phyloP scores from a whole-genome alignment of 2,797 vertebrate species.

The Morelia viridis region DNA sequence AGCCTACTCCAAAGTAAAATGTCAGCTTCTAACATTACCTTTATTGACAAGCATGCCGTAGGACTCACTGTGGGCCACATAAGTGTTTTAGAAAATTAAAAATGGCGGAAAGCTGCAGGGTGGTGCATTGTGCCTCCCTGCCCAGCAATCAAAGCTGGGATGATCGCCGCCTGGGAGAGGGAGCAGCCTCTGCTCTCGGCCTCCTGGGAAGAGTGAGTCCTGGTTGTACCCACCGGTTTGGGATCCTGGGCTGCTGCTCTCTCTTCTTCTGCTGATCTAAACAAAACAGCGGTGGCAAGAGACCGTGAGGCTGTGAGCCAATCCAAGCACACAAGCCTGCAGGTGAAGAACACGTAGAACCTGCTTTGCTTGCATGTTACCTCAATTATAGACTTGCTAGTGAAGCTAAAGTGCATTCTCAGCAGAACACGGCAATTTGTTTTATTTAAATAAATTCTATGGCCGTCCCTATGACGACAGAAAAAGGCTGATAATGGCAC shows the following conservation, averaged over 20 bases:
- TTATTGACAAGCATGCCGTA: neutral
- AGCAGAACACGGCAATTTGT: neutral
- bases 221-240: neutral
- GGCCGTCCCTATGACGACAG: neutral
- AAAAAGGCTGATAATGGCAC: neutral
- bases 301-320: neutral
- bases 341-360: neutral
- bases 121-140: neutral
- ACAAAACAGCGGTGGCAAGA: neutral
- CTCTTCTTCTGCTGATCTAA: neutral
- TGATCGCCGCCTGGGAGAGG: neutral
- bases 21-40: neutral
- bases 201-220: neutral
- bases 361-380: neutral
- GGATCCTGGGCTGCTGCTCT: neutral
- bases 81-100: neutral
- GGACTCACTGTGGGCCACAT: neutral
- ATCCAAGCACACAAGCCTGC: neutral
- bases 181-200: neutral
- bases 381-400: neutral
- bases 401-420: neutral
- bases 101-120: neutral
- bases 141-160: neutral
- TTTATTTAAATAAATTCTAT: neutral
- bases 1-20: neutral